Percentiles rank a stretch among this genome's conserved stretches.
phyloP scores from a whole-genome alignment of 2,888 invertebrate genomes.

The Eristalis intricaria region DNA sequence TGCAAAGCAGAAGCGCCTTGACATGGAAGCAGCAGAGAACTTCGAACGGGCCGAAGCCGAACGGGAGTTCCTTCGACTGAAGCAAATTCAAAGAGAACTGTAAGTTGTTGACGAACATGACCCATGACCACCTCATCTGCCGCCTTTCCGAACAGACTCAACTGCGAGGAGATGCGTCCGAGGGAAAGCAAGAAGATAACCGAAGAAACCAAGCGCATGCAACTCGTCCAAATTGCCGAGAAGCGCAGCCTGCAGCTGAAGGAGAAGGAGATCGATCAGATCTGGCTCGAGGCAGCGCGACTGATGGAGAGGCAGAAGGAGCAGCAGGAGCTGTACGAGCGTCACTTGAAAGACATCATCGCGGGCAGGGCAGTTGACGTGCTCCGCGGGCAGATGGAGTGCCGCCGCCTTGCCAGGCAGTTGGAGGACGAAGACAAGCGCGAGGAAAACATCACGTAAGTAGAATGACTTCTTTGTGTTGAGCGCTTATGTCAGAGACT shows the following conservation, averaged over 20 bases:
- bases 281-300: conserved; percentile 53
- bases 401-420: conserved; percentile 31
- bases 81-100: conserved; percentile 61
- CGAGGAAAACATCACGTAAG: conserved; percentile 34
- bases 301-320: conserved; percentile 47
- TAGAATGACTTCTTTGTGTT: not conserved
- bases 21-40: conserved; percentile 49
- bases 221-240: conserved; percentile 57
- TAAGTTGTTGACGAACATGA: conserved; percentile 21
- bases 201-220: conserved; percentile 45
- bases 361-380: conserved; percentile 17
- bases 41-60: conserved; percentile 56
- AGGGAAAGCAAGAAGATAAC: conserved; percentile 49
- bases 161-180: conserved; percentile 64
- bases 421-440: conserved; percentile 55
- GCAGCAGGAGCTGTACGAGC: conserved; percentile 54
- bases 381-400: conserved; percentile 33
- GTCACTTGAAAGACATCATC: conserved; percentile 46
- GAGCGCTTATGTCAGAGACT: too few relatives aligned
- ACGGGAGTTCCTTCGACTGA: conserved; percentile 47
- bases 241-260: conserved; percentile 50
- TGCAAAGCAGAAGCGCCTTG: conserved; percentile 51
- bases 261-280: conserved; percentile 62
- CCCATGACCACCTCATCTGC: not conserved
- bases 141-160: conserved; percentile 3